phyloP scores from a whole-genome alignment of 2,113 vertebrate species.

The Xiphorhynchus elegans region DNA sequence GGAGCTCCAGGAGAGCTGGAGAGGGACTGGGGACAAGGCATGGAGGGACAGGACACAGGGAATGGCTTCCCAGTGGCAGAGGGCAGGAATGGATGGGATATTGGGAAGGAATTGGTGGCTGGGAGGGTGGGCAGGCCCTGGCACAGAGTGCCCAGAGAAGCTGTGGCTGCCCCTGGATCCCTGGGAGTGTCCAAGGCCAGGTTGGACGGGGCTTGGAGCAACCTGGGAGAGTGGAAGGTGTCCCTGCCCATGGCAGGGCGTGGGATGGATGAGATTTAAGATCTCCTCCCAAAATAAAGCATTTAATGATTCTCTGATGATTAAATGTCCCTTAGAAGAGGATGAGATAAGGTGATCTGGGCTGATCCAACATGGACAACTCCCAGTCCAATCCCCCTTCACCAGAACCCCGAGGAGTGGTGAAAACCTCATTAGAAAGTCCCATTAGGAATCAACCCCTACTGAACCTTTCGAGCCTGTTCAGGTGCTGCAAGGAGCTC shows the following conservation, averaged over 20 bases:
- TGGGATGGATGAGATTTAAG: rapidly evolving
- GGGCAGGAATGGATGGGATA: not conserved
- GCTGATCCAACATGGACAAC: rapidly evolving
- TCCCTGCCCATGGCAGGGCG: not conserved
- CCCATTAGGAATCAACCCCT: rapidly evolving
- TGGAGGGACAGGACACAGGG: not conserved
- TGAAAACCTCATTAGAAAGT: not conserved
- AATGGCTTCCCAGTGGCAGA: not conserved
- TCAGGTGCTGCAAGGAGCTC: not conserved
- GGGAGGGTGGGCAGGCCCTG: not conserved
- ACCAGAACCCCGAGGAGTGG: not conserved
- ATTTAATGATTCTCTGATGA: too few relatives aligned
- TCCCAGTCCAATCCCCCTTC: not conserved
- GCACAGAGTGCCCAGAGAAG: rapidly evolving
- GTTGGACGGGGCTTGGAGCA: not conserved
- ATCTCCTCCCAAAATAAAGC: not conserved
- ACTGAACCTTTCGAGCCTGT: rapidly evolving
- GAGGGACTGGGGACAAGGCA: not conserved
- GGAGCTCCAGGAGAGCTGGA: not conserved
- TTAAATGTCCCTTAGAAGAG: not conserved
- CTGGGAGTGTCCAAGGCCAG: not conserved
- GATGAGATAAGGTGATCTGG: not conserved
- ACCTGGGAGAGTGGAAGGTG: not conserved
- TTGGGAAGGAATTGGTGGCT: not conserved
- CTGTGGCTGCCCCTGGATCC: not conserved